Evolutionary conservation across 2,113 vertebrate genomes (phyloP).

Genomic region (Zosterops hypoxanthus): DNA sequence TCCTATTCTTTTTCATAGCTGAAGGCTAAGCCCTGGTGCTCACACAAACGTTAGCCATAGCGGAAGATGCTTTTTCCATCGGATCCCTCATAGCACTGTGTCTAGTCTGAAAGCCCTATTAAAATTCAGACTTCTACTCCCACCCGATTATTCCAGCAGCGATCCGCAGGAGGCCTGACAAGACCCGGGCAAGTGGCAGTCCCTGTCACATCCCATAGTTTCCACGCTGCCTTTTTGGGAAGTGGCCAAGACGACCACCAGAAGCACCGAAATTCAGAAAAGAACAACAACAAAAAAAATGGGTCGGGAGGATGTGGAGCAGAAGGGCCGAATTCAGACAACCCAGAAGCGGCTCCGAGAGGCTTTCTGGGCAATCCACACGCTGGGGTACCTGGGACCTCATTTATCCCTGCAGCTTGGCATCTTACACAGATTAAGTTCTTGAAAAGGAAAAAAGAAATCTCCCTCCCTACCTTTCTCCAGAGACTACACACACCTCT

Average conservation of each 20-base stretch:
- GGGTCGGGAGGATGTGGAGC: accelerated
- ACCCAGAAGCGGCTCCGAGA: neutral
- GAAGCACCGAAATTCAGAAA: neutral
- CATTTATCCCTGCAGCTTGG: neutral
- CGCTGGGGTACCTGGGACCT: neutral
- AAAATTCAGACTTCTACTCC: neutral
- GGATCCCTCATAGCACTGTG: neutral
- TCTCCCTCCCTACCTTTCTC: neutral
- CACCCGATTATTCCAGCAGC: neutral
- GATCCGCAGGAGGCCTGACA: neutral
- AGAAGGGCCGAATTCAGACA: neutral
- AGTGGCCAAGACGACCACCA: neutral
- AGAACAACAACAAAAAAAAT: neutral
- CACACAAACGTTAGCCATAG: neutral
- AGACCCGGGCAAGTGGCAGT: neutral
- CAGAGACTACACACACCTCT: neutral
- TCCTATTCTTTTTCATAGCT: neutral
- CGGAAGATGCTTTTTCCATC: neutral
- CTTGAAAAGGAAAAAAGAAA: neutral
- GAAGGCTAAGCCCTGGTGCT: neutral
- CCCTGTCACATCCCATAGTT: neutral
- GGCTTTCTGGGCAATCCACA: neutral
- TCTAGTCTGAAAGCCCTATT: neutral
- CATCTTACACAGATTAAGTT: neutral
- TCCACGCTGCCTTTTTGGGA: neutral